Conservation (phyloP, 2,797 vertebrate genomes). For the Anguilla pacifica region DNA sequence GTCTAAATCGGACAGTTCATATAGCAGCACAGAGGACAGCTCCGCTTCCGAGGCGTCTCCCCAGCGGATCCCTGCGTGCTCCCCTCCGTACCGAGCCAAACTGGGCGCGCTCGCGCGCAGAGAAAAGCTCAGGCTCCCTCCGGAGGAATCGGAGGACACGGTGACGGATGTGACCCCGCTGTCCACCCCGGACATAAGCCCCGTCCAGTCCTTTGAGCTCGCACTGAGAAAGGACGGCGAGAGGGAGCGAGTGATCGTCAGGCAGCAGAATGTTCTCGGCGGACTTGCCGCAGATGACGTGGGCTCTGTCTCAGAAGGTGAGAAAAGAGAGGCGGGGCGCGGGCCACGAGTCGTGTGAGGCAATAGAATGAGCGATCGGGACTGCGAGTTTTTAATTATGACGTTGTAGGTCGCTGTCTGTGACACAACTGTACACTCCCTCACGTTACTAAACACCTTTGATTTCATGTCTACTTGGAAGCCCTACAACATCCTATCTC, state of each 20-base stretch:
- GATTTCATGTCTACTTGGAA: not conserved
- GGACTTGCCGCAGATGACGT: conserved; percentile 60
- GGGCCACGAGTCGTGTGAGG: conserved; percentile 42
- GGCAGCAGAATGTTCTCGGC: conserved; percentile 71
- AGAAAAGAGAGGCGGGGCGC: conserved; percentile 18
- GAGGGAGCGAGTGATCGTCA: conserved; percentile 67
- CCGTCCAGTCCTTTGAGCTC: conserved; percentile 77
- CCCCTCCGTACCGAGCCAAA: conserved; percentile 26
- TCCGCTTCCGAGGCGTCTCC: conserved; percentile 59
- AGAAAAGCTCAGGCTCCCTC: conserved; percentile 47
- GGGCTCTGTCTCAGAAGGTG: conserved; percentile 45
- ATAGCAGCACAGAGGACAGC: conserved; percentile 62
- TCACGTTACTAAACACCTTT: not conserved
- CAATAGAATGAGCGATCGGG: conserved; percentile 50
- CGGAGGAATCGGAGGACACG: conserved; percentile 80
- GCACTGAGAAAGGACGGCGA: conserved; percentile 58
- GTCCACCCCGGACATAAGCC: conserved; percentile 84
- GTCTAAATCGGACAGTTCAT: conserved; percentile 71
- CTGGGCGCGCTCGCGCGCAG: conserved; percentile 38
- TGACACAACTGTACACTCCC: not conserved
- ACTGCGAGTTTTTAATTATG: conserved; percentile 56
- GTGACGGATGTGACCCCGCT: conserved; percentile 88
- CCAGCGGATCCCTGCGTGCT: conserved; percentile 33
- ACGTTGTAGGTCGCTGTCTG: not conserved
- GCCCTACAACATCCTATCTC: not conserved